A percentile compares a stretch with the other conserved stretches of the same genome.
These are phyloP conservation scores for Empis livida DNA, from an alignment of 2,888 invertebrate species.

Conservation along the genomic window DNA sequence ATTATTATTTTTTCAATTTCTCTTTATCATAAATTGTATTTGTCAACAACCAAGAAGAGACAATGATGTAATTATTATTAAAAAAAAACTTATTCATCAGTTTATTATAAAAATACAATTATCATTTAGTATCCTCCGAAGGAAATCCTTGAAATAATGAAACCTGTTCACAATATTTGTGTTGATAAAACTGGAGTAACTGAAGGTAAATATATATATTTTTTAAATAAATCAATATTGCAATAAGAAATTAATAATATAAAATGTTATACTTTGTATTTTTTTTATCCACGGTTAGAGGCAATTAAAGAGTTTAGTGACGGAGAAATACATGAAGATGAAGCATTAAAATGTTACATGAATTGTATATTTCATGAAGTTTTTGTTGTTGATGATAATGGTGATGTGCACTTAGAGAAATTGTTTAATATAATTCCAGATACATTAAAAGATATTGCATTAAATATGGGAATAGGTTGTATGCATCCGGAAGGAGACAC, in stretches of 20 bases:
- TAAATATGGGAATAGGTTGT: slow-evolving; percentile 27
- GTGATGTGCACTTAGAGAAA: slow-evolving; percentile 32
- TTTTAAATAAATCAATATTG: too few relatives aligned
- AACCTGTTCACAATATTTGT: slow-evolving; percentile 28
- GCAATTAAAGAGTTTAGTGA: slow-evolving; percentile 35
- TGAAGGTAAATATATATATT: slow-evolving; percentile 20
- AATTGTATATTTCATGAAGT: slow-evolving; percentile 33
- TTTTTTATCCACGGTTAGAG: slow-evolving; percentile 17
- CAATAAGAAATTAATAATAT: background rate
- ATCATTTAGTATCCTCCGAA: slow-evolving; percentile 28
- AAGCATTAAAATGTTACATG: slow-evolving; percentile 34
- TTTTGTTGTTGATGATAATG: slow-evolving; percentile 31
- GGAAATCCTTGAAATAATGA: slow-evolving; percentile 25
- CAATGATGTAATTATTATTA: too few relatives aligned
- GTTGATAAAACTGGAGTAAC: slow-evolving; percentile 29
- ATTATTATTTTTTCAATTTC: too few relatives aligned
- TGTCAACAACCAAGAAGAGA: too few relatives aligned
- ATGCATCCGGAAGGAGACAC: slow-evolving; percentile 29
- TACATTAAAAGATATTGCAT: slow-evolving; percentile 22
- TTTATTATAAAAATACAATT: too few relatives aligned
- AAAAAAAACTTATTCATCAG: too few relatives aligned
- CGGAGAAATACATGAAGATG: slow-evolving; percentile 33
- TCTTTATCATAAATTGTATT: too few relatives aligned
- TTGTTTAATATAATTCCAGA: slow-evolving; percentile 24
- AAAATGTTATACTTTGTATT: background rate